Percentiles rank a stretch among this genome's conserved stretches.
phyloP scores from a whole-genome alignment of 2,797 vertebrate species.

The Octomys mimax region DNA sequence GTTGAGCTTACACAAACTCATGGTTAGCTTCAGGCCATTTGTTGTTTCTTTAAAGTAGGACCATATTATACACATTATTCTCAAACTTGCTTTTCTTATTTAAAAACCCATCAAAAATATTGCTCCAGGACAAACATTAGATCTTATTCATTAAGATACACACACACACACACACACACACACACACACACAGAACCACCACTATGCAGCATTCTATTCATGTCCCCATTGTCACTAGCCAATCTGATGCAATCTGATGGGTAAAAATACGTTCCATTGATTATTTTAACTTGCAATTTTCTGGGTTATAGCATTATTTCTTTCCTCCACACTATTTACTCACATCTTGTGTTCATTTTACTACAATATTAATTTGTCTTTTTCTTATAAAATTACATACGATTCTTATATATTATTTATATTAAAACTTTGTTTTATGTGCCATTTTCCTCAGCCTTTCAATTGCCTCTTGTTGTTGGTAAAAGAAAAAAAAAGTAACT shows the following conservation, averaged over 20 bases:
- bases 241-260: not conserved
- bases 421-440: not conserved
- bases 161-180: not conserved
- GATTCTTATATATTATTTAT: not conserved
- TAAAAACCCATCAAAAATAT: slow-evolving; percentile 27
- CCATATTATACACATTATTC: not conserved
- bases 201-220: not conserved
- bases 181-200: not conserved
- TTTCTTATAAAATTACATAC: not conserved
- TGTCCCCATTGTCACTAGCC: not conserved
- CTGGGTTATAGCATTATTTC: not conserved
- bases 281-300: slow-evolving; percentile 29
- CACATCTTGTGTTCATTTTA: not conserved
- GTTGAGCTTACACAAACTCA: not conserved
- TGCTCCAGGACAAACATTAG: not conserved
- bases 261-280: not conserved
- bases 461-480: not conserved
- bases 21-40: not conserved
- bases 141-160: not conserved
- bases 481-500: not conserved
- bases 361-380: not conserved
- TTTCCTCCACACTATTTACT: slow-evolving; percentile 17
- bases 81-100: slow-evolving; percentile 44
- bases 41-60: not conserved
- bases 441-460: slow-evolving; percentile 2